Conservation (phyloP, 1,140 invertebrate genomes). For the Drosophila navojoa region DNA sequence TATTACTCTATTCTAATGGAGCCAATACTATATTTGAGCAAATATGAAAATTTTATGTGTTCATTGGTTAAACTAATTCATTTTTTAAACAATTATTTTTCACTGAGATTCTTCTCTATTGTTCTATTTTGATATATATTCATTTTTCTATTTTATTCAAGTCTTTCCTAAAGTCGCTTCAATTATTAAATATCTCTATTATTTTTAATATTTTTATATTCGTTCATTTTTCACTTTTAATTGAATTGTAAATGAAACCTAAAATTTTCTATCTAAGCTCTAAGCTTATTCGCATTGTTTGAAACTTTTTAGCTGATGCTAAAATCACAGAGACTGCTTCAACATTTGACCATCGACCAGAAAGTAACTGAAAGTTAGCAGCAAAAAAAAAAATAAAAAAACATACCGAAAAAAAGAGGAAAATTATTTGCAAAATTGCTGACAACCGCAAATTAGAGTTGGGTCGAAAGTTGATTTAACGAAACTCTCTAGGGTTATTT, state of each 20-base stretch:
- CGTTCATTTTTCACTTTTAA: no score
- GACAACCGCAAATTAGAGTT: slow-evolving; percentile 63
- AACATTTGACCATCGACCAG: neutral
- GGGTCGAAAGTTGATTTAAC: slow-evolving; percentile 62
- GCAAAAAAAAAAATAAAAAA: neutral
- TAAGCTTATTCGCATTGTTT: neutral
- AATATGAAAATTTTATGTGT: no score
- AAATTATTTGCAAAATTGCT: slow-evolving; percentile 55
- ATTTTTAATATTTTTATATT: neutral
- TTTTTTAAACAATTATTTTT: no score
- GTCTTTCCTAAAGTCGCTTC: no score
- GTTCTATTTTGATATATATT: no score
- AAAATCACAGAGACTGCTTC: neutral
- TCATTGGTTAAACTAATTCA: no score
- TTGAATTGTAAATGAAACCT: no score
- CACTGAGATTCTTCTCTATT: no score
- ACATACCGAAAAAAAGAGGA: neutral
- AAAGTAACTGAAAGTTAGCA: neutral
- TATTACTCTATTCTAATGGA: no score
- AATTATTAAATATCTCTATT: neutral
- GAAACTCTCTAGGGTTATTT: slow-evolving; percentile 31
- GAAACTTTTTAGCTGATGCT: no score
- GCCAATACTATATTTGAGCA: neutral
- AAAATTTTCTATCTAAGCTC: no score
- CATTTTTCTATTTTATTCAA: no score